Conservation (phyloP, 2,113 vertebrate genomes). For the Xiphophorus hellerii region DNA sequence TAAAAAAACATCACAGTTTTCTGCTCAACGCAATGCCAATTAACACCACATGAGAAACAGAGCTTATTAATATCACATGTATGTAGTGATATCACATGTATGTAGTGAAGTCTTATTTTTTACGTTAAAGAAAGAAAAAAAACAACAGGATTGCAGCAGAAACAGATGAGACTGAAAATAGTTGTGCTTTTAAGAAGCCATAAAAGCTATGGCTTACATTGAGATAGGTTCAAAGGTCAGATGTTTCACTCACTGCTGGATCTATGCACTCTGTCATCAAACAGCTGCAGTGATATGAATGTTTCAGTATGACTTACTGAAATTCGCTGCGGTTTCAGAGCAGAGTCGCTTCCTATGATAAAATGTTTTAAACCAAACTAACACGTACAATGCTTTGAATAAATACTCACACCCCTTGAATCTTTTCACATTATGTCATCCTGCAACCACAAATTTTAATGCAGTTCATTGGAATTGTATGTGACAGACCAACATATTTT, state of each 20-base stretch:
- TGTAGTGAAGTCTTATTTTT: background rate
- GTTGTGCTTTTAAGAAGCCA: slow-evolving; percentile 71
- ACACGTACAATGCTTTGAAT: background rate
- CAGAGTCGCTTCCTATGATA: slow-evolving; percentile 34
- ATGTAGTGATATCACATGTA: background rate
- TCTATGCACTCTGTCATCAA: slow-evolving; percentile 17
- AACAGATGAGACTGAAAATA: slow-evolving; percentile 49
- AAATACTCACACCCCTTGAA: background rate
- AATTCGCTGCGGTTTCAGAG: slow-evolving; percentile 4
- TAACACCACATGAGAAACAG: slow-evolving; percentile 52
- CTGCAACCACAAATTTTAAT: background rate
- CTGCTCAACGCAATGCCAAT: slow-evolving; percentile 47
- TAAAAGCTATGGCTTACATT: slow-evolving; percentile 40
- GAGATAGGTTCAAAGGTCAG: slow-evolving; percentile 34
- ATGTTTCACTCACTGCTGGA: slow-evolving; percentile 10
- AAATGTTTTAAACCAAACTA: slow-evolving; percentile 10
- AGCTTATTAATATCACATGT: slow-evolving; percentile 26
- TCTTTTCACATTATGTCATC: background rate
- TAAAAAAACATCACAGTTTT: slow-evolving; percentile 54
- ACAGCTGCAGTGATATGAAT: slow-evolving; percentile 17
- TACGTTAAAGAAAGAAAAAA: slow-evolving; percentile 14
- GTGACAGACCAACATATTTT: no score
- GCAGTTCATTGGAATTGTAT: background rate
- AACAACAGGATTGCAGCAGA: slow-evolving; percentile 56
- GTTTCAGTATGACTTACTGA: slow-evolving; percentile 23